These are phyloP conservation scores for Thunnus thynnus DNA, from an alignment of 2,113 vertebrate species.

Conservation along the genomic window DNA sequence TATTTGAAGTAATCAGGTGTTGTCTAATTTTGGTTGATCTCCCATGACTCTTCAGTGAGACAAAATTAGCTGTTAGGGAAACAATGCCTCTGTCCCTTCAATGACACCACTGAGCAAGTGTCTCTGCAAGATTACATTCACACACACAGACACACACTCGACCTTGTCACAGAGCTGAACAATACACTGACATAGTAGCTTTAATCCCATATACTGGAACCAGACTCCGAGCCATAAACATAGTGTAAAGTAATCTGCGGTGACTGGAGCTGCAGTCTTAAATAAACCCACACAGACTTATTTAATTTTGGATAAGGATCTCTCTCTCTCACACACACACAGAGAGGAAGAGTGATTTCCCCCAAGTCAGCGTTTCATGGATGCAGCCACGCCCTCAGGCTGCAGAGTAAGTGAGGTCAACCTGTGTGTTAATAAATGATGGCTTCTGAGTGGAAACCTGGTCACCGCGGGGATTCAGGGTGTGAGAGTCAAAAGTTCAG, in stretches of 20 bases:
- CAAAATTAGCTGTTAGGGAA: conserved; percentile 64
- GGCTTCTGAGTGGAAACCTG: conserved; percentile 70
- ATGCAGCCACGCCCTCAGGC: conserved; percentile 49
- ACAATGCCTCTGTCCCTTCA: conserved; percentile 57
- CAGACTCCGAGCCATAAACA: conserved; percentile 50
- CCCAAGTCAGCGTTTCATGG: conserved; percentile 46
- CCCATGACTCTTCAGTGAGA: conserved; percentile 41
- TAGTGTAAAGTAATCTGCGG: conserved; percentile 34
- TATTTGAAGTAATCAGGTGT: conserved; percentile 38
- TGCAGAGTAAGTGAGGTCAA: conserved; percentile 80
- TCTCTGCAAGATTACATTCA: conserved; percentile 64
- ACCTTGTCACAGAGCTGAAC: conserved; percentile 47
- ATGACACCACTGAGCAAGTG: conserved; percentile 56
- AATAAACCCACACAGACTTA: conserved; percentile 32
- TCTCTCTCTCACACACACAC: not conserved
- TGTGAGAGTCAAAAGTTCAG: conserved; percentile 82
- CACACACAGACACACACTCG: conserved; percentile 19
- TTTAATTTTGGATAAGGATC: conserved; percentile 60
- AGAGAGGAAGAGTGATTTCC: conserved; percentile 25
- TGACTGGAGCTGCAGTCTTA: conserved; percentile 41
- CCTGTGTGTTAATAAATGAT: conserved; percentile 82
- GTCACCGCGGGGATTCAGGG: conserved; percentile 61
- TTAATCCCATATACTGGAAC: conserved; percentile 54
- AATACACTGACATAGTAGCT: conserved; percentile 47
- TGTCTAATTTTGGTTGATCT: conserved; percentile 52